Percentiles rank a stretch among this genome's conserved stretches.
phyloP scores from a whole-genome alignment of 2,113 vertebrate species.

The Paradisaea rubra region DNA sequence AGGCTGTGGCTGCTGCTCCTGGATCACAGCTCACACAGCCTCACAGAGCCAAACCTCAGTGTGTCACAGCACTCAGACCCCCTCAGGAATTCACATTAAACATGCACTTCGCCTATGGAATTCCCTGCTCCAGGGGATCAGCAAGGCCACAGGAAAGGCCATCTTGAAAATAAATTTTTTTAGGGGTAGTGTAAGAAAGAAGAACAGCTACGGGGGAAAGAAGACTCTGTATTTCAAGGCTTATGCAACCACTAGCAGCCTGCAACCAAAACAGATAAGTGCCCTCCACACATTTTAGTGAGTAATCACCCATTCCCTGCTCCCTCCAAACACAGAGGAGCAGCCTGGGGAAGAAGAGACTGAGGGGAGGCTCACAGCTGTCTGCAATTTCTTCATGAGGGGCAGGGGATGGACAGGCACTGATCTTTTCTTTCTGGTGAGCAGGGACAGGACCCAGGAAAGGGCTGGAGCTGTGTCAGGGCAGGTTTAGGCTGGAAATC shows the following conservation, averaged over 20 bases:
- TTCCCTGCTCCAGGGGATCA: background rate
- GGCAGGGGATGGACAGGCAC: too few species aligned
- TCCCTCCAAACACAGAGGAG: background rate
- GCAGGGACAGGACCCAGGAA: background rate
- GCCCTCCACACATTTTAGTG: background rate
- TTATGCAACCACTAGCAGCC: background rate
- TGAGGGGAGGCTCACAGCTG: background rate
- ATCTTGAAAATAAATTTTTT: background rate
- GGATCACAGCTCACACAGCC: background rate
- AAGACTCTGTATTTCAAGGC: background rate
- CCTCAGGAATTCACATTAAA: background rate
- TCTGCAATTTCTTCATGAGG: background rate
- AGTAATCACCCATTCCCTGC: background rate
- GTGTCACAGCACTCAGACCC: background rate
- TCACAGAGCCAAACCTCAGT: background rate
- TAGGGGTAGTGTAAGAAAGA: background rate
- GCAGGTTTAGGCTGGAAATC: fast-evolving
- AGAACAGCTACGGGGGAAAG: background rate
- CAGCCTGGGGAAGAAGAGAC: background rate
- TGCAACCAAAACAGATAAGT: background rate
- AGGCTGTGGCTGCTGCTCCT: background rate
- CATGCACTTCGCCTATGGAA: background rate
- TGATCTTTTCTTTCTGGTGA: too few species aligned
- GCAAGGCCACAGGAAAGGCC: background rate
- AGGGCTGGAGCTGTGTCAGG: background rate